Evolutionary conservation across 53 echinoderm and acorn worm genomes (phyloP).

Genomic region (Antedon mediterranea): DNA sequence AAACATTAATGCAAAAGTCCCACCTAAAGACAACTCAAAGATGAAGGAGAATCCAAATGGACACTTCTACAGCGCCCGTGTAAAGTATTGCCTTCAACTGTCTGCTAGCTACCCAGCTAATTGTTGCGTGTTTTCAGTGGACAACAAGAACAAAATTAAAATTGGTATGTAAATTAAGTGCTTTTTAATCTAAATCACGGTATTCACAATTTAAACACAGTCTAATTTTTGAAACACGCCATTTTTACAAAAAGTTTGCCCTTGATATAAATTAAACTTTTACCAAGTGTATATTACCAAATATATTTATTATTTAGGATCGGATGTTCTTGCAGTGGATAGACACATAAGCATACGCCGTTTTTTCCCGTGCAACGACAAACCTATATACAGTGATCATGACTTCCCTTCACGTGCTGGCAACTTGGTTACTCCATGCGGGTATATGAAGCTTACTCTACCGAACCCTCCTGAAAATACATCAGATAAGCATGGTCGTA

Average conservation of each 20-base stretch:
- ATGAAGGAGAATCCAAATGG: neutral
- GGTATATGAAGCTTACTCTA: constrained; percentile 30
- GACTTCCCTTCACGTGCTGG: constrained; percentile 19
- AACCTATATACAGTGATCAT: neutral
- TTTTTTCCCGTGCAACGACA: neutral
- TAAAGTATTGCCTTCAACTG: neutral
- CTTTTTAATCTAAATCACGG: no score
- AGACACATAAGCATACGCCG: neutral
- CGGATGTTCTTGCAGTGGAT: constrained; percentile 1
- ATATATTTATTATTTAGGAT: neutral
- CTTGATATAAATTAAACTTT: no score
- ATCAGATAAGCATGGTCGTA: constrained; percentile 8
- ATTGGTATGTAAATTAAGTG: neutral
- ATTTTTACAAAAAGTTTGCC: no score
- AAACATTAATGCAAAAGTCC: constrained; percentile 4
- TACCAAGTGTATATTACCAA: no score
- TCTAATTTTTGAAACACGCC: no score
- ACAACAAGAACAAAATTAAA: constrained; percentile 18
- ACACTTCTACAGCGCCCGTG: constrained; percentile 8
- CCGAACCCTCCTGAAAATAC: neutral
- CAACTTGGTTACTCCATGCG: constrained; percentile 36
- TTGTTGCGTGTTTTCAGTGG: neutral
- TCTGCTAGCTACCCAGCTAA: neutral
- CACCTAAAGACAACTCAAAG: constrained; percentile 3
- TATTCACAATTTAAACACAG: no score